A percentile compares a stretch with the other conserved stretches of the same genome.
Evolutionary conservation across 2,888 invertebrate species (phyloP).

Genomic region (Synergus umbraculus): DNA sequence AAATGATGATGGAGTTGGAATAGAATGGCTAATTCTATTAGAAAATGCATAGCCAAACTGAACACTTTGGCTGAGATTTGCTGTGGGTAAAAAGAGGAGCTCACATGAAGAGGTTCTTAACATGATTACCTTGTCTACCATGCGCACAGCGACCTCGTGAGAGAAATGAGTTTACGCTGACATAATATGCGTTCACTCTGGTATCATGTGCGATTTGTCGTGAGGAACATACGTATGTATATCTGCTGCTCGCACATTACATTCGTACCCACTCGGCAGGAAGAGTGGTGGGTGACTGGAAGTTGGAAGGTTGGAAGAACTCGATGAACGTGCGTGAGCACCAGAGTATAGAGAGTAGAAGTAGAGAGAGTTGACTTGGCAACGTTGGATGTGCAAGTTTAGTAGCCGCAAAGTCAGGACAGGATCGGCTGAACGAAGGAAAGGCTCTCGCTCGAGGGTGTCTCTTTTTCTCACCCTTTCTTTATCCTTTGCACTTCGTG

Average conservation of each 20-base stretch:
- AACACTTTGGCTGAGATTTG: constrained; percentile 29
- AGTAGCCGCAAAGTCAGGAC: constrained; percentile 62
- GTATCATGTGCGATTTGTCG: constrained; percentile 40
- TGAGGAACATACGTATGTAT: constrained; percentile 23
- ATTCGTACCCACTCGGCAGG: constrained; percentile 9
- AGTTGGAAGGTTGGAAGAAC: constrained; percentile 23
- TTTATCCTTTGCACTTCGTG: constrained; percentile 19
- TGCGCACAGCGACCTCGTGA: constrained; percentile 38
- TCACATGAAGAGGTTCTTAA: constrained; percentile 36
- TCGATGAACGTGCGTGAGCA: constrained; percentile 36
- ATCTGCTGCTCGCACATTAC: background rate
- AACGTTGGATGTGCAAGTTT: constrained; percentile 65
- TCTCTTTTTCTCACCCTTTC: constrained; percentile 40
- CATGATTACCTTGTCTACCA: constrained; percentile 17
- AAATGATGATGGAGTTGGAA: too few relatives aligned
- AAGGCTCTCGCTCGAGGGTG: constrained; percentile 27
- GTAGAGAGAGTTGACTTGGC: constrained; percentile 59
- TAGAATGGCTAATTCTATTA: background rate
- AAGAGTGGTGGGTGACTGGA: constrained; percentile 19
- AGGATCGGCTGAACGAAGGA: constrained; percentile 28
- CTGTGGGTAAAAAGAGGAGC: constrained; percentile 25
- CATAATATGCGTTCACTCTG: constrained; percentile 37
- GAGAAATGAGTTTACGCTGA: constrained; percentile 41
- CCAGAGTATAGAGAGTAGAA: constrained; percentile 36
- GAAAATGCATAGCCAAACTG: constrained; percentile 21